Evolutionary conservation across 2,797 vertebrate genomes (phyloP), one percentile per base, ranked within the genome.

Genomic region (Strix occidentalis): DNA sequence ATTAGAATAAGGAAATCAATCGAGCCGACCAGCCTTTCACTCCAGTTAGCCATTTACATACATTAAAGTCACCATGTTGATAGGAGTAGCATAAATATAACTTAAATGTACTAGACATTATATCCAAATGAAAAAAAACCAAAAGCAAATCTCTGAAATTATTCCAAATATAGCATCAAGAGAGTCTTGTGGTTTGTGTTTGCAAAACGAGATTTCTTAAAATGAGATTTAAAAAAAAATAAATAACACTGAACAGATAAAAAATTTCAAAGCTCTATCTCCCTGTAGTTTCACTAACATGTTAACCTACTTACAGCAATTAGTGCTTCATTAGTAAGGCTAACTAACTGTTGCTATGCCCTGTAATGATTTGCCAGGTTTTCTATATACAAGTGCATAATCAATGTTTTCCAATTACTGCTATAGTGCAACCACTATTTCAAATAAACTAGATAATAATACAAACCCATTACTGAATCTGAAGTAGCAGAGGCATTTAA

Each of bases 261-360:
- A 97, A 96, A 96, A 97, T 97, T 98, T 95, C 96, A 93, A 97
- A 98, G 98, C 98, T 99, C 98, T 98, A 98, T 98, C 98, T 99
- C 99, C 99, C 98, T 98, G 98, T 99, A 99, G 98, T 99, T 99
- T 99, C 98, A 98, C 99, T 99, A 99, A 99, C 99, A 99, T 99
- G 99, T 99, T 99, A 99, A 99, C 99, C 99, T 99, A 99, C 99
- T 99, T 99, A 99, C 98, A 98, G 99, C 99, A 99, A 99, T 99
- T 99, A 99, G 99, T 99, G 99, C 99, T 99, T 99, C 99, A 99
- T 99, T 99, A 99, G 99, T 99, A 99, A 99, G 99, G 99, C 99
- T 99, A 99, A 99, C 99, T 99, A 99, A 99, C 99, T 99, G 99
- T 99, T 99, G 99, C 99, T 98, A 98, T 99, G 98, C 98, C 98